Evolutionary conservation across 1,140 invertebrate genomes (phyloP), one percentile per base, ranked within the genome.

Genomic region (Drosophila ohnishii): DNA sequence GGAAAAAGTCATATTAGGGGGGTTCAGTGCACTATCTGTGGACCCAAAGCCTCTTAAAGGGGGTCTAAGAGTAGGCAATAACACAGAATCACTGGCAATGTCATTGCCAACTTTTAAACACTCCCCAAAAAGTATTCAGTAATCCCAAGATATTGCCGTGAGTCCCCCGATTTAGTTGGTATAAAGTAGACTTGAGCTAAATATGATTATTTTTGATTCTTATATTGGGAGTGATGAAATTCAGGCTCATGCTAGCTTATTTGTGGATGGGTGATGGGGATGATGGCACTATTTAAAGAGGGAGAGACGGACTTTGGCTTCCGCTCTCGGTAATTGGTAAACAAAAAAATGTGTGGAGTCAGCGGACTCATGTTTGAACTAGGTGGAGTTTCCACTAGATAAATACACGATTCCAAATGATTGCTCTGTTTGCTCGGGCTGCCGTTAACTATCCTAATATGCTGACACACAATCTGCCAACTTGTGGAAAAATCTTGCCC

Each of bases 391-490:
- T 35, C 47, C 57, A 45, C 50, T 42, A 39, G 30, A 48, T 39
- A 74, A 63, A 63, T 74, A 55, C 59, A 34, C 62, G 39, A 45
- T 59, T 56, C 37, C 69, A 69, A 71, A 34, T 50, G 65, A 60
- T 47, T n/a, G 32, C 40, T 48, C 44, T 75, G 62, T 75, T 75
- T 75, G 73, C 47, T 42, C 25, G 28, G 60, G 44, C 50, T 56
- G 50, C 70, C 50, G 58, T 63, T 73, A 75, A 75, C 62, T 75
- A 76, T 76, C 55, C 83, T 67, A 85, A 86, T 77, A 85, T 87
- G 82, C 83, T 78, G 83, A 85, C 82, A 86, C 65, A 86, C 62
- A 78, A 78, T 78, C 75, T 85, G 67, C 62, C 65, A 78, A 86
- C 69, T 82, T 67, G 64, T 63, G 53, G 48, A 75, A 81, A 82